Conservation (phyloP, 2,113 vertebrate genomes). For the Daphoenositta chrysoptera region DNA sequence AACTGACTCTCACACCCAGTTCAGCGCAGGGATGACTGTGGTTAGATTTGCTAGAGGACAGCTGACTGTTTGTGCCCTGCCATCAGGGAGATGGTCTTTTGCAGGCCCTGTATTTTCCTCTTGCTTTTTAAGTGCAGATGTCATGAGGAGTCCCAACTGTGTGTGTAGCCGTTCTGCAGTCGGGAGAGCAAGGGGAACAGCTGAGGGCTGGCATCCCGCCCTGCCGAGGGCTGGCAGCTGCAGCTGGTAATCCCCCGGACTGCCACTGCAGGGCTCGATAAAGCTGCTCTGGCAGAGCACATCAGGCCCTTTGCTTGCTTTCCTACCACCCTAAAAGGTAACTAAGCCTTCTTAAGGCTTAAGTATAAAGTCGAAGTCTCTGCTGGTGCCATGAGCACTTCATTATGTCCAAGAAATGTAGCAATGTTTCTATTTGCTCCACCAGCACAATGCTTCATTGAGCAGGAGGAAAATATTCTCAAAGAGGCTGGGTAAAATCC, state of each 20-base stretch:
- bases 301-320: background rate
- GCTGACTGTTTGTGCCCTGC: background rate
- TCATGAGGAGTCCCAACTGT: background rate
- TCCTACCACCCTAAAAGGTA: slow-evolving; percentile 23
- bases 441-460: background rate
- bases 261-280: background rate
- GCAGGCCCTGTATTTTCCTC: background rate
- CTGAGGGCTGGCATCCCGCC: background rate
- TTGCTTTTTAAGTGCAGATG: background rate
- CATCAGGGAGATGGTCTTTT: background rate
- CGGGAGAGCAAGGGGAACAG: background rate
- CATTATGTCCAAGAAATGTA: background rate
- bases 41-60: background rate
- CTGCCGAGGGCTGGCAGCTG: background rate
- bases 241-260: background rate
- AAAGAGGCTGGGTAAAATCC: background rate
- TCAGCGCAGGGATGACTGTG: background rate
- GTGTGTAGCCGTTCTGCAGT: rapidly evolving
- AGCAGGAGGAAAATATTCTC: background rate
- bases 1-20: background rate
- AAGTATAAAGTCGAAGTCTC: background rate
- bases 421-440: background rate
- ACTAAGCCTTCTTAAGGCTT: slow-evolving; percentile 42
- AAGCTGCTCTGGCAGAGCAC: background rate
- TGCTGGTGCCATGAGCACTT: slow-evolving; percentile 34